These are phyloP conservation scores for Cynoglossus semilaevis DNA, from an alignment of 2,113 vertebrate species.

Conservation along the genomic window DNA sequence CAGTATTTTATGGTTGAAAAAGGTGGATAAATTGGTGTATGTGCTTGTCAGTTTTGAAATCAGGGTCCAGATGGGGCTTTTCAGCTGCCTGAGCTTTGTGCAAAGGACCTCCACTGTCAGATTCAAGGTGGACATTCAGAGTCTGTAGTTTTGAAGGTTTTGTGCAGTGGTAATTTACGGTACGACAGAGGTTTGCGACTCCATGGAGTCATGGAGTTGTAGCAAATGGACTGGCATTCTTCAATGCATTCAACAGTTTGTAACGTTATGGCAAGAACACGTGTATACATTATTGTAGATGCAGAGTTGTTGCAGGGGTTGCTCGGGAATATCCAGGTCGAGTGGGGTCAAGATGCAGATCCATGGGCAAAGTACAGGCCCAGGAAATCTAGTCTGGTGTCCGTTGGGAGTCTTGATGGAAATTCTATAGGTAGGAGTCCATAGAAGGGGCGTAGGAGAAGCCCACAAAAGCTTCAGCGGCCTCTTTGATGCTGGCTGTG, in stretches of 20 bases:
- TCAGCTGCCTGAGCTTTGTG: conserved; percentile 89
- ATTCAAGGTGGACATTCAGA: conserved; percentile 23
- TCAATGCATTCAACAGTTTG: conserved; percentile 33
- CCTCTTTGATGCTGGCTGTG: conserved; percentile 93
- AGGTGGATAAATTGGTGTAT: conserved; percentile 21
- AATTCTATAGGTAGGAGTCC: conserved; percentile 91
- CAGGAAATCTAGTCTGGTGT: conserved; percentile 29
- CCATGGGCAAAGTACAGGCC: conserved; percentile 39
- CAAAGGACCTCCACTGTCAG: conserved; percentile 76
- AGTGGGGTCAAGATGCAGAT: conserved; percentile 60
- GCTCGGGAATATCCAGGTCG: conserved; percentile 32
- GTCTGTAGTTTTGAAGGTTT: conserved; percentile 35
- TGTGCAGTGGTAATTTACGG: conserved; percentile 40
- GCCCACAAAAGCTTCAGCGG: conserved; percentile 91
- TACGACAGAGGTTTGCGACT: conserved; percentile 21
- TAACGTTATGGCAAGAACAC: conserved; percentile 30
- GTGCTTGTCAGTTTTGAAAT: conserved; percentile 58
- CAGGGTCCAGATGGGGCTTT: conserved; percentile 63
- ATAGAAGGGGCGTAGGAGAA: conserved; percentile 95
- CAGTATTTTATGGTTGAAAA: conserved; percentile 12
- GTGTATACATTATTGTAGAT: conserved; percentile 27
- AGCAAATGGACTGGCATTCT: conserved; percentile 24
- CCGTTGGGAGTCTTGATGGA: conserved; percentile 24
- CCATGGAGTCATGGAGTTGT: conserved; percentile 12
- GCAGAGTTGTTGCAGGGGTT: conserved; percentile 30